Evolutionary conservation across 1,140 invertebrate species (phyloP).

Genomic region (Papilio polytes): DNA sequence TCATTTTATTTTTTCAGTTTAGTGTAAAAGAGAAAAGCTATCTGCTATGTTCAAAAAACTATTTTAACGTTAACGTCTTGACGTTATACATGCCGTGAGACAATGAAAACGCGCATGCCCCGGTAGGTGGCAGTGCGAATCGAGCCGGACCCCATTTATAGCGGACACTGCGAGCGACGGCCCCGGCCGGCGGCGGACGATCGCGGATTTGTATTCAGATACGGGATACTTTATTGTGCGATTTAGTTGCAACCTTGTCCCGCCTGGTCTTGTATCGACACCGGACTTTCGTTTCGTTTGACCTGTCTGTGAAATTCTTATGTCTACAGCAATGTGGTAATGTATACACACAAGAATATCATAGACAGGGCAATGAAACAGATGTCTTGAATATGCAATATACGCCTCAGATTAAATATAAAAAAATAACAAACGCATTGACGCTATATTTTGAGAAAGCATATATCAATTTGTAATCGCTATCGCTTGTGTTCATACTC

Average conservation of each 20-base stretch:
- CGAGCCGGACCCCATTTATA: slow-evolving; percentile 61
- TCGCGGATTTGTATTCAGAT: slow-evolving; percentile 26
- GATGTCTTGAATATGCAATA: no score
- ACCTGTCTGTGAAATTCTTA: background rate
- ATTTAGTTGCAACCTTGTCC: background rate
- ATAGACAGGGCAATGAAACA: no score
- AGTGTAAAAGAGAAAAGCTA: background rate
- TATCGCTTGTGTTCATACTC: no score
- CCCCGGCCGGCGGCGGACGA: background rate
- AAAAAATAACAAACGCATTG: no score
- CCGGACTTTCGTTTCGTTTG: background rate
- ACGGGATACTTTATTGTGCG: slow-evolving; percentile 22
- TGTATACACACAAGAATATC: no score
- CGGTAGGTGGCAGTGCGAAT: slow-evolving; percentile 58
- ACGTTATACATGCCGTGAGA: slow-evolving; percentile 29
- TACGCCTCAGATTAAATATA: no score
- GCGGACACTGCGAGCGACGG: slow-evolving; percentile 41
- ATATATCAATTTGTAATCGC: no score
- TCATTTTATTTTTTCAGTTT: background rate
- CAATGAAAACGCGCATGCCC: slow-evolving; percentile 57
- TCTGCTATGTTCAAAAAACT: background rate
- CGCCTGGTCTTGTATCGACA: background rate
- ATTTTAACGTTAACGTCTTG: background rate
- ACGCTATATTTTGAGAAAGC: no score
- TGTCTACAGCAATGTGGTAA: background rate